Percentiles rank a stretch among this genome's conserved stretches.
These are phyloP conservation scores for Morpho deidamia DNA, from an alignment of 2,888 invertebrate species.

Conservation along the genomic window DNA sequence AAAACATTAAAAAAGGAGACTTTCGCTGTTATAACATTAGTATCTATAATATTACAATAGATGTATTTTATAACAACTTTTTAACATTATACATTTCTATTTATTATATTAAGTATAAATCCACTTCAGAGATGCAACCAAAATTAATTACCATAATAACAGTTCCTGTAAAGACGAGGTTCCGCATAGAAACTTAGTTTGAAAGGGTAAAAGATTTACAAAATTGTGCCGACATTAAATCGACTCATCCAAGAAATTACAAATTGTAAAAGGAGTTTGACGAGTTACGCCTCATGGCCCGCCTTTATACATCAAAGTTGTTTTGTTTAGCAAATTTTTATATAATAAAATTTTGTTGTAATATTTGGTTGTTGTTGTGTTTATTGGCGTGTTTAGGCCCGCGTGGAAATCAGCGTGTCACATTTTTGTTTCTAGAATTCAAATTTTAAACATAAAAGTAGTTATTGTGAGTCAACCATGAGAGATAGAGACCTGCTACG, in stretches of 20 bases:
- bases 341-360: not conserved
- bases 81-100: not conserved
- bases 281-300: constrained; percentile 10
- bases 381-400: too few species aligned
- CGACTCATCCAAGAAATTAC: constrained; percentile 13
- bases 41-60: too few species aligned
- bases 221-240: constrained; percentile 12
- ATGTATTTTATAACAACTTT: too few species aligned
- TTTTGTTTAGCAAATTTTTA: not conserved
- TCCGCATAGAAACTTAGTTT: constrained; percentile 14
- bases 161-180: constrained; percentile 10
- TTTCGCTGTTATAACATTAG: too few species aligned
- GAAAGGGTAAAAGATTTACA: constrained; percentile 13
- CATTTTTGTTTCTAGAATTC: too few species aligned
- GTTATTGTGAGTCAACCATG: too few species aligned
- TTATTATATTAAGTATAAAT: not conserved
- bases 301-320: constrained; percentile 7
- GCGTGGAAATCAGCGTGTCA: too few species aligned
- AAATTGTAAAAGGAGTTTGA: constrained; percentile 17
- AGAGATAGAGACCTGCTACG: too few species aligned
- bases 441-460: too few species aligned
- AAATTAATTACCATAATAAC: constrained; percentile 13
- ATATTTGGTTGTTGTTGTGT: not conserved
- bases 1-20: too few species aligned
- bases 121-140: not conserved